Evolutionary conservation across 2,888 invertebrate species (phyloP).

Genomic region (Cecidostiba fungosa): DNA sequence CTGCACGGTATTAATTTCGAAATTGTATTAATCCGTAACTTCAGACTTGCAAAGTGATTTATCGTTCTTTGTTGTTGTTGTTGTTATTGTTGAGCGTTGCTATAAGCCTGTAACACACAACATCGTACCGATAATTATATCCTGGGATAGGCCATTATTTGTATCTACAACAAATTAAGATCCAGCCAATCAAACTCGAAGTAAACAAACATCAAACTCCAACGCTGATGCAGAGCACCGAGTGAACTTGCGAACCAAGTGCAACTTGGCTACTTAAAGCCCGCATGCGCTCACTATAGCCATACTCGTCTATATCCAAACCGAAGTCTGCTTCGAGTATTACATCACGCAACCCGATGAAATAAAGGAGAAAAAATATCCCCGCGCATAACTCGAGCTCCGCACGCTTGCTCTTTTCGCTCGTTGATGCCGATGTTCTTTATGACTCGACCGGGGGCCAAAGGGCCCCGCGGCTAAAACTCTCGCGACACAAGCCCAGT

Average conservation of each 20-base stretch:
- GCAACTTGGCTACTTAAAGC: constrained; percentile 8
- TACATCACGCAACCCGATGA: neutral
- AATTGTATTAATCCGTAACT: neutral
- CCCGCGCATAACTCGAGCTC: neutral
- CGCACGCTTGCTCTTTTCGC: neutral
- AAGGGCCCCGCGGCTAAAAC: constrained; percentile 45
- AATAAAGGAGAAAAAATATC: neutral
- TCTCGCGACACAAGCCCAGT: constrained; percentile 53
- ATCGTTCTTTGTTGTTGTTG: neutral
- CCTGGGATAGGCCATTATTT: neutral
- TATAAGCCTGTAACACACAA: neutral
- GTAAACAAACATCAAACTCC: constrained; percentile 21
- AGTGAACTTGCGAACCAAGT: constrained; percentile 14
- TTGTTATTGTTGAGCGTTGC: neutral
- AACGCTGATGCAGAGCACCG: neutral
- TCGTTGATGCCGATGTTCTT: neutral
- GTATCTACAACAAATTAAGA: constrained; percentile 16
- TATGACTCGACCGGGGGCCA: neutral
- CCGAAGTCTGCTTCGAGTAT: neutral
- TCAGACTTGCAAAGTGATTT: neutral
- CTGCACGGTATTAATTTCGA: neutral
- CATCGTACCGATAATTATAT: neutral
- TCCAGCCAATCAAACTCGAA: constrained; percentile 14
- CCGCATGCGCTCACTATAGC: neutral
- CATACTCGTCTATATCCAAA: neutral